phyloP scores from a whole-genome alignment of 2,113 vertebrate species.

The Tyrannus savana region DNA sequence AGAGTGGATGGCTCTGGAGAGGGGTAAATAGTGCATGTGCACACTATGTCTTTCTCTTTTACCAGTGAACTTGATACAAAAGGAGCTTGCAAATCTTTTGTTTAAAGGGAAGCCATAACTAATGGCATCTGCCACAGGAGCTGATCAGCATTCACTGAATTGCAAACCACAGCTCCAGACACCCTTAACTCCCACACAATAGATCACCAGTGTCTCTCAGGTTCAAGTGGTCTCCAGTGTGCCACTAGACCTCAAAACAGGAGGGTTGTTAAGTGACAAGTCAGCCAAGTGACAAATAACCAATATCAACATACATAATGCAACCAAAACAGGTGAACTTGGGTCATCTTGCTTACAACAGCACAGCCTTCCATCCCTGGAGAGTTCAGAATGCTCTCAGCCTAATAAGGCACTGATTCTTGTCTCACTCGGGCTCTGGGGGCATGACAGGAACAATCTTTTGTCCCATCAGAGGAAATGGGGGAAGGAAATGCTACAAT shows the following conservation, averaged over 20 bases:
- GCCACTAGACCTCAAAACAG: background rate
- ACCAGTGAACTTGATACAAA: background rate
- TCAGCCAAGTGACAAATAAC: conserved; percentile 16
- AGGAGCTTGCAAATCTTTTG: background rate
- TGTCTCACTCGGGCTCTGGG: background rate
- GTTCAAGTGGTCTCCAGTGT: background rate
- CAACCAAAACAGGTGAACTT: conserved; percentile 6
- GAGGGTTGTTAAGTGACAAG: background rate
- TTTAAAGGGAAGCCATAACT: conserved; percentile 17
- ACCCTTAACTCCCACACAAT: background rate
- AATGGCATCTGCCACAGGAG: conserved; percentile 8
- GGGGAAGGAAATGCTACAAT: background rate
- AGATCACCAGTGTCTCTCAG: background rate
- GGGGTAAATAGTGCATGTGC: background rate
- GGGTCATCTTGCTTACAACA: background rate
- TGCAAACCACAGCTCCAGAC: background rate
- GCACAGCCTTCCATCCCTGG: background rate
- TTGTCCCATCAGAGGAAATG: background rate
- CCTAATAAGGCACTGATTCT: background rate
- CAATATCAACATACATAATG: background rate
- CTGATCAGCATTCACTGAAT: conserved; percentile 9
- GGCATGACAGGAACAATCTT: background rate
- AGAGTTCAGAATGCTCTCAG: background rate
- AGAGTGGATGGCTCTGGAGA: background rate
- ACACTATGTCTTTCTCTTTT: background rate